Conservation (phyloP, 2,888 invertebrate genomes). For the Macrophya alboannulata region DNA sequence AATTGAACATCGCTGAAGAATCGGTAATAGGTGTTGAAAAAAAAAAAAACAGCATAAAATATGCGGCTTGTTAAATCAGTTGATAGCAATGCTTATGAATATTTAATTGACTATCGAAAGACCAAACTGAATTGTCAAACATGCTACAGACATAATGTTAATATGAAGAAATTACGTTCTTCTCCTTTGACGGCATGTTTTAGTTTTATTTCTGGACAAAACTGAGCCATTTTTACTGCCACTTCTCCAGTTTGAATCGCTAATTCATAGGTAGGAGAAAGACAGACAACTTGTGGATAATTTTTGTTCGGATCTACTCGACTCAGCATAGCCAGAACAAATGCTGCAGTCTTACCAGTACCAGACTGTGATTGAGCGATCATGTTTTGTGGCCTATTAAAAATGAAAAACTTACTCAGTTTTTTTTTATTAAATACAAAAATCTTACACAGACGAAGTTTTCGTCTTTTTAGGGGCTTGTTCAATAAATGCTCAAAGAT, state of each 20-base stretch:
- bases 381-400: conserved; percentile 93
- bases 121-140: not conserved
- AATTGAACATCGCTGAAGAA: not conserved
- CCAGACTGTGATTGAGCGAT: conserved; percentile 99
- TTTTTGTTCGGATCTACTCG: conserved; percentile 91
- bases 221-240: conserved; percentile 97
- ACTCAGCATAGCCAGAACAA: conserved; percentile 97
- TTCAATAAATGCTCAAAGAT: not conserved
- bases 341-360: conserved; percentile 99
- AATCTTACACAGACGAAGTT: not conserved
- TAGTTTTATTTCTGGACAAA: conserved; percentile 94
- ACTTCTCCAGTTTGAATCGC: conserved; percentile 99
- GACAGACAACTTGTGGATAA: conserved; percentile 96
- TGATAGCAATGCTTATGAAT: not conserved
- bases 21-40: not conserved
- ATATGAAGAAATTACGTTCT: conserved; percentile 82
- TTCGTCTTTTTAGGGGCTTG: not conserved
- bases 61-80: not conserved
- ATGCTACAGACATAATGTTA: not conserved
- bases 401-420: conserved; percentile 53
- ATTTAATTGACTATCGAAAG: not conserved
- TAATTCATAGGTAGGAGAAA: conserved; percentile 98
- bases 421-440: not conserved
- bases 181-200: conserved; percentile 97
- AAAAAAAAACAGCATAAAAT: not conserved